phyloP scores from a whole-genome alignment of 2,888 invertebrate species.

The Aquatica leii region DNA sequence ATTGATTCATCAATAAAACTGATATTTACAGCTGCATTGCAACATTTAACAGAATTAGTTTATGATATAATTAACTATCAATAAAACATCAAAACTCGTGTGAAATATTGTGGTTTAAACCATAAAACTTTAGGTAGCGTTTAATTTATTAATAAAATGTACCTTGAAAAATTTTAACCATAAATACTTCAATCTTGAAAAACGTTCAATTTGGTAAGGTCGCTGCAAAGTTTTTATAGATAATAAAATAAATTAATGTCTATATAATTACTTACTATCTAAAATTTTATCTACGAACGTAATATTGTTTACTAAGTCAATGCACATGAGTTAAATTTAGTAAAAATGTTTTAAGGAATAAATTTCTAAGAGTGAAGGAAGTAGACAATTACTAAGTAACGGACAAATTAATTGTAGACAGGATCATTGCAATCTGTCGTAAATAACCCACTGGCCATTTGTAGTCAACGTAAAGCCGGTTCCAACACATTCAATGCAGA shows the following conservation, averaged over 20 bases:
- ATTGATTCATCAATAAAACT: conserved; percentile 22
- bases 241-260: conserved; percentile 21
- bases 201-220: conserved; percentile 16
- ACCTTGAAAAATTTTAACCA: conserved; percentile 15
- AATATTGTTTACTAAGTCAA: too few relatives aligned
- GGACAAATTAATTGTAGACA: conserved; percentile 33
- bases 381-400: conserved; percentile 28
- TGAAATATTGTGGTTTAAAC: conserved; percentile 22
- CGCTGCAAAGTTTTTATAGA: conserved; percentile 18
- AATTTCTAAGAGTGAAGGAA: conserved; percentile 22
- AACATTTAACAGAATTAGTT: conserved; percentile 30
- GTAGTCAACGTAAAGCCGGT: conserved; percentile 24
- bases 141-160: conserved; percentile 30
- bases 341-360: conserved; percentile 16
- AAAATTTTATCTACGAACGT: not conserved
- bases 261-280: conserved; percentile 5
- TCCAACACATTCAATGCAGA: conserved; percentile 55
- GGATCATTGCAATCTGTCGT: conserved; percentile 29
- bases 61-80: conserved; percentile 29
- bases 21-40: conserved; percentile 28
- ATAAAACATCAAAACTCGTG: conserved; percentile 31
- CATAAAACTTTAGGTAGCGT: conserved; percentile 26
- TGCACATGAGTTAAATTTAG: too few relatives aligned
- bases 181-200: conserved; percentile 17
- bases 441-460: conserved; percentile 25